A percentile compares a stretch with the other conserved stretches of the same genome.
These are phyloP conservation scores for Cetoscarus ocellatus DNA, from an alignment of 2,797 vertebrate genomes.

Conservation along the genomic window DNA sequence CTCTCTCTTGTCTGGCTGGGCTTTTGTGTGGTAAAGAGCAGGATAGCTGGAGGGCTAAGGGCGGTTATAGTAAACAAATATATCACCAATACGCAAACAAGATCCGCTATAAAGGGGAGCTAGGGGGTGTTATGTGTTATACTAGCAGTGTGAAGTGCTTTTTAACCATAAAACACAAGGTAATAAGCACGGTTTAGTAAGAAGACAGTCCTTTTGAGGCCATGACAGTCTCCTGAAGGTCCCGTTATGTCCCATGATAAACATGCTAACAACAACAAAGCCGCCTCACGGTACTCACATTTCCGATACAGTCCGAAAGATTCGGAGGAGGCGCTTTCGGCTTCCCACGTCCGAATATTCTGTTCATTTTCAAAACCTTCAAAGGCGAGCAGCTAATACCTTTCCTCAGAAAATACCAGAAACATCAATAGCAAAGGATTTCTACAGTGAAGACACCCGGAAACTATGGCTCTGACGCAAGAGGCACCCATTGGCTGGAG, in stretches of 20 bases:
- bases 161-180: not conserved
- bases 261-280: constrained; percentile 48
- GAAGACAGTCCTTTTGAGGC: constrained; percentile 11
- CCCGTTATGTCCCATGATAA: constrained; percentile 39
- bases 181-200: constrained; percentile 1
- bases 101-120: not conserved
- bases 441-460: constrained; percentile 69
- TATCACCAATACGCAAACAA: not conserved
- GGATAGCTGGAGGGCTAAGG: not conserved
- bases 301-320: constrained; percentile 96
- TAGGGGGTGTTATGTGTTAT: not conserved
- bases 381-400: not conserved
- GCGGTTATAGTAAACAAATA: not conserved
- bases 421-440: constrained; percentile 33
- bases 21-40: constrained; percentile 8
- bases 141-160: not conserved
- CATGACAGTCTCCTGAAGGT: constrained; percentile 32
- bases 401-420: constrained; percentile 37
- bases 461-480: constrained; percentile 57
- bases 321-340: constrained; percentile 91
- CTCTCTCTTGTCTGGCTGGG: not conserved
- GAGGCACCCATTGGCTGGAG: constrained; percentile 56
- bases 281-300: constrained; percentile 84
- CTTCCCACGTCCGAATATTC: constrained; percentile 95
- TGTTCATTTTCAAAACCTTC: constrained; percentile 86